These are phyloP conservation scores for Himalopsyche anomala DNA, from an alignment of 2,888 invertebrate genomes.

Conservation along the genomic window DNA sequence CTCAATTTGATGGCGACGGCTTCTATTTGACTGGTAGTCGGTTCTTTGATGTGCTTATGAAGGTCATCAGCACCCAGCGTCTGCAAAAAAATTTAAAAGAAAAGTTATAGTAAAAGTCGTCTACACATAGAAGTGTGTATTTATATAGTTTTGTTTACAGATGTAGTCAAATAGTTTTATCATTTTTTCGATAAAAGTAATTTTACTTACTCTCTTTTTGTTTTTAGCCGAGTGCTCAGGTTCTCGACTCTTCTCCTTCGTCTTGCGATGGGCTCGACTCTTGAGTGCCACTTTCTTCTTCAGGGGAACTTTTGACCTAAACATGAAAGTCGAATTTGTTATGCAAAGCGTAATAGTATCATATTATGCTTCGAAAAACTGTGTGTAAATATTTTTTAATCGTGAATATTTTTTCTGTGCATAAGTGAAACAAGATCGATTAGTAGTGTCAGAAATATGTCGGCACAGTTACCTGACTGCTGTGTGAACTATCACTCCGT, in stretches of 20 bases:
- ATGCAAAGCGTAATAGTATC: background rate
- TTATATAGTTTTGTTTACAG: background rate
- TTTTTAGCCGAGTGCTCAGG: conserved; percentile 69
- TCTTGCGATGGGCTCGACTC: conserved; percentile 77
- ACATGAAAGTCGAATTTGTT: conserved; percentile 64
- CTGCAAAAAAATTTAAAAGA: conserved; percentile 35
- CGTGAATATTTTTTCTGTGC: background rate
- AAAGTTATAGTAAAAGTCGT: background rate
- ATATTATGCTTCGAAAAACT: background rate
- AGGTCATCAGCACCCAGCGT: conserved; percentile 76
- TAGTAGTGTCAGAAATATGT: background rate
- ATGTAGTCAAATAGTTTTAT: background rate
- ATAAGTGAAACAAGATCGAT: background rate
- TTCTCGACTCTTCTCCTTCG: conserved; percentile 69
- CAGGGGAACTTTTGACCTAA: conserved; percentile 89
- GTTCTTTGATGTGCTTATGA: conserved; percentile 75
- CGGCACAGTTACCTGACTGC: conserved; percentile 78
- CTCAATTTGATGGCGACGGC: conserved; percentile 71
- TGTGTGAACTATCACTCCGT: conserved; percentile 88
- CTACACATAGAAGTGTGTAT: background rate
- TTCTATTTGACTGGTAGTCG: conserved; percentile 65
- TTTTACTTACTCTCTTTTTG: conserved; percentile 74
- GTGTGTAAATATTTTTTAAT: background rate
- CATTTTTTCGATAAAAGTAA: background rate
- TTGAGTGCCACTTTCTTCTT: conserved; percentile 88